phyloP scores from a whole-genome alignment of 2,797 vertebrate species.

The Kryptolebias ocellatus region DNA sequence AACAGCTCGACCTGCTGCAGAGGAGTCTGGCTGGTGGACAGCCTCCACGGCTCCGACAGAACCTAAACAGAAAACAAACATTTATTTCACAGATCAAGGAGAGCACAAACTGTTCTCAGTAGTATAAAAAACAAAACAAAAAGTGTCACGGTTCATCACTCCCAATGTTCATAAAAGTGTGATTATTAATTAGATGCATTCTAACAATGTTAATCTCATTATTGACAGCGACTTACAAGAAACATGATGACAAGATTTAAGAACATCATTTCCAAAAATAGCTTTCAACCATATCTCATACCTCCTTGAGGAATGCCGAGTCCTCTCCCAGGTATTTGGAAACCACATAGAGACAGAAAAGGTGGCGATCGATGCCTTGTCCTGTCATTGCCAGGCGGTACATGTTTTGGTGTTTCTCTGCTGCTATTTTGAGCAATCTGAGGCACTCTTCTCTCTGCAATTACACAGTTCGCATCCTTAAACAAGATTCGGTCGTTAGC shows the following conservation, averaged over 20 bases:
- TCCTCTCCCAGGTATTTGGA: slow-evolving; percentile 96
- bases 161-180: too few relatives aligned
- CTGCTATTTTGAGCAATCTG: slow-evolving; percentile 82
- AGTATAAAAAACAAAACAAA: too few relatives aligned
- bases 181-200: too few relatives aligned
- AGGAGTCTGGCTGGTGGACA: slow-evolving; percentile 98
- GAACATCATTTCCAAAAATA: background rate
- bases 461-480: background rate
- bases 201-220: too few relatives aligned
- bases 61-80: slow-evolving; percentile 79
- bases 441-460: slow-evolving; percentile 85
- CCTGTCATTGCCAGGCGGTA: slow-evolving; percentile 95
- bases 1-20: slow-evolving; percentile 90
- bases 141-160: too few relatives aligned
- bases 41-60: slow-evolving; percentile 93
- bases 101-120: background rate
- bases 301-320: slow-evolving; percentile 95
- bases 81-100: background rate
- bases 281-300: slow-evolving; percentile 49
- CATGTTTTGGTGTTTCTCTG: slow-evolving; percentile 89
- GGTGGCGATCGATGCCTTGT: slow-evolving; percentile 93
- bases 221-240: background rate
- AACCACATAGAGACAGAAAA: slow-evolving; percentile 97
- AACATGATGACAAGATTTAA: background rate
- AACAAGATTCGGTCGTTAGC: background rate